Percentiles rank a stretch among this genome's conserved stretches.
phyloP scores from a whole-genome alignment of 1,140 invertebrate species.

The Zaprionus ornatus region DNA sequence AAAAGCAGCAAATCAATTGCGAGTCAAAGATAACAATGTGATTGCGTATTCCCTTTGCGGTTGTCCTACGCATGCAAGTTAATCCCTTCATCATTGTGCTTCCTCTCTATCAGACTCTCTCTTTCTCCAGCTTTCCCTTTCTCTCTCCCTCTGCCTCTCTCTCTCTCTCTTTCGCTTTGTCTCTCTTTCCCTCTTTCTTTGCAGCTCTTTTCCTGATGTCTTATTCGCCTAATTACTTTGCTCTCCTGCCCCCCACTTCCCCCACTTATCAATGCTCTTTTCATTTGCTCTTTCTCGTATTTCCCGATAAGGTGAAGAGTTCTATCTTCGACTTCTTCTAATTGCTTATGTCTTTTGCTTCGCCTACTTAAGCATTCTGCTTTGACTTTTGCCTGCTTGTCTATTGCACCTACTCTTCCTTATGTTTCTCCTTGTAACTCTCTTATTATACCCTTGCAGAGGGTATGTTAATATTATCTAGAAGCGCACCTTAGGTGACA shows the following conservation, averaged over 20 bases:
- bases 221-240: neutral
- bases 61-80: neutral
- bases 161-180: neutral
- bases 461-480: too few species aligned
- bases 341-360: neutral
- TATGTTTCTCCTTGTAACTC: too few species aligned
- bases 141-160: neutral
- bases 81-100: neutral
- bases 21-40: neutral
- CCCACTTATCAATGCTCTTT: neutral
- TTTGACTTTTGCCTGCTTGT: too few species aligned
- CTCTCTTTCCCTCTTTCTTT: neutral
- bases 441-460: too few species aligned
- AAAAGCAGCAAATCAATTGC: constrained; percentile 1
- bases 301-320: too few species aligned
- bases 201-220: neutral
- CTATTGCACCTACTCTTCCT: too few species aligned
- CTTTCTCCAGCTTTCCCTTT: neutral
- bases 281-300: neutral
- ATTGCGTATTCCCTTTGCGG: neutral
- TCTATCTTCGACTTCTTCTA: neutral
- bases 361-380: too few species aligned
- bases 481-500: too few species aligned
- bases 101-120: neutral
- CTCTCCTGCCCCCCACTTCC: neutral